A percentile compares a stretch with the other conserved stretches of the same genome.
phyloP scores from a whole-genome alignment of 2,888 invertebrate genomes.

The Frankliniella fusca region DNA sequence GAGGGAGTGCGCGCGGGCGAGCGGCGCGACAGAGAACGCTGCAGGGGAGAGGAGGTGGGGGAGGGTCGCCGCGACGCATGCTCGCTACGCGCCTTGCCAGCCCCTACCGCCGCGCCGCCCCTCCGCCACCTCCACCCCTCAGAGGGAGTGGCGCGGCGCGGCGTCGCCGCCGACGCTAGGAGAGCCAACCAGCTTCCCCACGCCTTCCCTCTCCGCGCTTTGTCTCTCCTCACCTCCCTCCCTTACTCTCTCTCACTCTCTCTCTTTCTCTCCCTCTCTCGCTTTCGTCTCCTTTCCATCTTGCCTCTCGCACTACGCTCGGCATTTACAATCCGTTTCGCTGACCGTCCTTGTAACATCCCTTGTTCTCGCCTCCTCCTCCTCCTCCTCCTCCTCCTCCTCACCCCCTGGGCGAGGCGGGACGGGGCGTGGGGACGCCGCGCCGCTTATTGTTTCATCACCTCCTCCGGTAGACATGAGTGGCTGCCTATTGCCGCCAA shows the following conservation, averaged over 20 bases:
- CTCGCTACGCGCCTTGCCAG: neutral
- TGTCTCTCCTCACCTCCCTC: neutral
- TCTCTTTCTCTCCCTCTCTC: neutral
- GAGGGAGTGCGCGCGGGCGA: neutral
- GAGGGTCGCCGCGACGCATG: slow-evolving; percentile 12
- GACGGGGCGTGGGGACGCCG: neutral
- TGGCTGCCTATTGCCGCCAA: neutral
- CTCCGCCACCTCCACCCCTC: neutral
- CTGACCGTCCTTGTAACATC: neutral
- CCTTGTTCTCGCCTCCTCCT: slow-evolving; percentile 9
- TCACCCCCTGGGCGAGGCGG: neutral
- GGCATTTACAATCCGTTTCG: slow-evolving; percentile 12
- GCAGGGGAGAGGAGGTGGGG: neutral
- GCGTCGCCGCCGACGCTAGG: neutral
- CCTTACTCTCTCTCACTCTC: neutral
- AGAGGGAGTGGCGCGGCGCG: neutral
- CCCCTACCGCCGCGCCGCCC: neutral
- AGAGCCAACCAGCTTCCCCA: neutral
- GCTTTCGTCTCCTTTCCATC: neutral
- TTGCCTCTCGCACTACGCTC: neutral
- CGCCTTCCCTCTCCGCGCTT: neutral
- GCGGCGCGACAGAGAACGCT: slow-evolving; percentile 7
- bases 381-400: neutral
- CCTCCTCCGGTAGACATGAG: neutral
- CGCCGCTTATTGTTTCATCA: slow-evolving; percentile 3